These are phyloP conservation scores for Isaurus tuberculatus DNA, from an alignment of 92 coral and sea anemone genomes.

Conservation along the genomic window DNA sequence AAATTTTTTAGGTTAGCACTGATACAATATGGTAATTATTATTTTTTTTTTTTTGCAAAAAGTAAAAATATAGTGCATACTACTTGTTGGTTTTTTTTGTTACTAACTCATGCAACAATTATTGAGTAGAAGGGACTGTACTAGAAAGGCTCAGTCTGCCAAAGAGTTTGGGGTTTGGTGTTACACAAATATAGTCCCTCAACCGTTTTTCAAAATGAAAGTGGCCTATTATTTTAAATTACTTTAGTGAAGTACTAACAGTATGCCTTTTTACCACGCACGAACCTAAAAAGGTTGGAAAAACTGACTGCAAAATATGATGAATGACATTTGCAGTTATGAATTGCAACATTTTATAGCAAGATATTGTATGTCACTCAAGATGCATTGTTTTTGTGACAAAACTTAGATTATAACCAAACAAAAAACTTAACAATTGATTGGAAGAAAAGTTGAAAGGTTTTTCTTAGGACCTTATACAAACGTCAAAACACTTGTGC, in stretches of 20 bases:
- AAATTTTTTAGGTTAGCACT: not conserved
- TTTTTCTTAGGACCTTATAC: no score
- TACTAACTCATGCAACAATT: not conserved
- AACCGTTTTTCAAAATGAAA: not conserved
- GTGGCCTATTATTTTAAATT: not conserved
- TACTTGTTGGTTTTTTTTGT: not conserved
- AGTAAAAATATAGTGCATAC: not conserved
- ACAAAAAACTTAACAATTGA: not conserved
- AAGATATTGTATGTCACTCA: not conserved
- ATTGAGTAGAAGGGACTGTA: not conserved
- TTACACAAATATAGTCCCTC: not conserved
- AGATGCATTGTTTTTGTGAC: not conserved
- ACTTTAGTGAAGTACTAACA: not conserved
- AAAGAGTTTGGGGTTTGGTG: not conserved
- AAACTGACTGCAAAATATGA: not conserved
- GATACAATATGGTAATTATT: not conserved
- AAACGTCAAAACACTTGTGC: not conserved
- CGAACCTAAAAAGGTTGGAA: not conserved
- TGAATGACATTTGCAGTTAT: not conserved
- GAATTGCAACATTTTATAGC: not conserved
- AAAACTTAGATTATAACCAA: not conserved
- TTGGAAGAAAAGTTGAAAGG: not conserved
- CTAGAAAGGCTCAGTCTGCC: not conserved
- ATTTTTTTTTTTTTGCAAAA: no score
- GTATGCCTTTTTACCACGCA: not conserved